A percentile compares a stretch with the other conserved stretches of the same genome.
These are phyloP conservation scores for Fabriciana adippe DNA, from an alignment of 2,888 invertebrate genomes.

Conservation along the genomic window DNA sequence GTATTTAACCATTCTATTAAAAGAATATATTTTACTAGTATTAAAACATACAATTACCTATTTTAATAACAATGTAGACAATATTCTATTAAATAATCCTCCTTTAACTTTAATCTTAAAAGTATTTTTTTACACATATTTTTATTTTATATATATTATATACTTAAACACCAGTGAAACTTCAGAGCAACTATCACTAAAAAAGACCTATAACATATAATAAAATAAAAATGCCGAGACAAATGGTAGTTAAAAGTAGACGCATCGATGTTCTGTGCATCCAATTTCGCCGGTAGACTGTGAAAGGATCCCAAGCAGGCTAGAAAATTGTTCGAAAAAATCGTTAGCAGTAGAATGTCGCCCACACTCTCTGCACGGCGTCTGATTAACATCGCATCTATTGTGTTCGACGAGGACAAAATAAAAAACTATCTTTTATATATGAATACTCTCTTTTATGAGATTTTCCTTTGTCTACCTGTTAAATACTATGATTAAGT, in stretches of 20 bases:
- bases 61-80: no score
- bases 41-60: no score
- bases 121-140: no score
- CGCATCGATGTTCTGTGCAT: slow-evolving; percentile 57
- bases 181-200: no score
- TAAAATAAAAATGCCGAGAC: slow-evolving; percentile 38
- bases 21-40: no score
- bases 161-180: no score
- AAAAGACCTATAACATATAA: no score
- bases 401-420: slow-evolving; percentile 33
- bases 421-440: slow-evolving; percentile 15
- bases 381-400: slow-evolving; percentile 43
- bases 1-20: no score
- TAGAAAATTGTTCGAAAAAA: slow-evolving; percentile 39
- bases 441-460: slow-evolving; percentile 17
- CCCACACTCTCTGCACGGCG: slow-evolving; percentile 30
- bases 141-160: no score
- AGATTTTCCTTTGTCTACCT: slow-evolving; percentile 25
- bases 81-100: no score
- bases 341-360: slow-evolving; percentile 33
- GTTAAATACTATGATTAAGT: slow-evolving; percentile 9
- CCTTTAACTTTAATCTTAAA: no score
- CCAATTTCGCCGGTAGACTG: slow-evolving; percentile 65
- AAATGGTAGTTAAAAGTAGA: slow-evolving; percentile 44
- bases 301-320: slow-evolving; percentile 47